Conservation (phyloP, 2,888 invertebrate species). For the Siphlonurus alternatus region DNA sequence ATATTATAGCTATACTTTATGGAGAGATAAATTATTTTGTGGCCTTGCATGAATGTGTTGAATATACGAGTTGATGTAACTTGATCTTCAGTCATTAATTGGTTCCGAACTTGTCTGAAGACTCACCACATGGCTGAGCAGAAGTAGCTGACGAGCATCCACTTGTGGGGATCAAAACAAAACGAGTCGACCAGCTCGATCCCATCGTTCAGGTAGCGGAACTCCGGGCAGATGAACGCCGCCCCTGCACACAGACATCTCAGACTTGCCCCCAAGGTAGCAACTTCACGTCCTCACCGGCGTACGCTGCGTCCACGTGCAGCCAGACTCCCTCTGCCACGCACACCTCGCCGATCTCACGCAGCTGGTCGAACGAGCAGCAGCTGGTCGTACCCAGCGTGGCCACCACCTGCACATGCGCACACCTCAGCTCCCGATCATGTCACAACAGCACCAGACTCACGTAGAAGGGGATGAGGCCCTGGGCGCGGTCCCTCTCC, state of each 20-base stretch:
- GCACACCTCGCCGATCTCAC: conserved; percentile 80
- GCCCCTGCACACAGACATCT: conserved; percentile 36
- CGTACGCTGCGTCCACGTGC: conserved; percentile 95
- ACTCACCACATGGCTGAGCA: conserved; percentile 98
- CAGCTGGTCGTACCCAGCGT: conserved; percentile 94
- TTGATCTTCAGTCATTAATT: too few relatives aligned
- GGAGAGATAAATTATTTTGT: not conserved
- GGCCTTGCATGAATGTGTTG: too few relatives aligned
- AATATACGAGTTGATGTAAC: too few relatives aligned
- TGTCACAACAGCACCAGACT: conserved; percentile 23
- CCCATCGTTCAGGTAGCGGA: conserved; percentile 75
- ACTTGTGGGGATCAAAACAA: conserved; percentile 98
- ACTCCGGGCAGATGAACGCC: conserved; percentile 94
- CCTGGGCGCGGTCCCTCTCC: conserved; percentile 32
- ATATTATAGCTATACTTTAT: too few relatives aligned
- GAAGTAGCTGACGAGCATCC: conserved; percentile 98
- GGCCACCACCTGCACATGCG: conserved; percentile 45
- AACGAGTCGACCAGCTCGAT: conserved; percentile 85
- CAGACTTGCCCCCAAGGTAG: too few relatives aligned
- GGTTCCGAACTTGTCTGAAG: too few relatives aligned
- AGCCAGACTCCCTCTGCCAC: conserved; percentile 65
- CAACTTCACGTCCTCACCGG: too few relatives aligned
- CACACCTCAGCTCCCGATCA: too few relatives aligned
- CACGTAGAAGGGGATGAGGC: conserved; percentile 38
- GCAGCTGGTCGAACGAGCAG: conserved; percentile 80